These are phyloP conservation scores for Heterohyrax brucei DNA, from an alignment of 2,797 vertebrate genomes.

Conservation along the genomic window DNA sequence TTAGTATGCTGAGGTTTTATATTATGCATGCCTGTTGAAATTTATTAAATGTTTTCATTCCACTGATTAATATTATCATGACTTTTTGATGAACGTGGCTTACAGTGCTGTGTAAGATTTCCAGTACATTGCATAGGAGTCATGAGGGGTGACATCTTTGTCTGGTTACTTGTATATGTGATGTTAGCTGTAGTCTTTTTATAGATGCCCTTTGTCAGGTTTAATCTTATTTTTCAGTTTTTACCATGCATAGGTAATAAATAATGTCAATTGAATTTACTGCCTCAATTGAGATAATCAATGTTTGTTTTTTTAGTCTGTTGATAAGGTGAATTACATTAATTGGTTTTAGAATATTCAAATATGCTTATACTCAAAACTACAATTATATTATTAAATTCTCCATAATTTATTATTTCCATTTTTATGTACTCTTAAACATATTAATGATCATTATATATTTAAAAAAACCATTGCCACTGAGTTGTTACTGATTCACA, in stretches of 20 bases:
- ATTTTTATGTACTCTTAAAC: not conserved
- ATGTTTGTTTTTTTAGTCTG: not conserved
- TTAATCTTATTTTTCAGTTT: not conserved
- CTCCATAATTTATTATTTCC: not conserved
- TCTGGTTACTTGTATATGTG: not conserved
- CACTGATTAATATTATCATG: not conserved
- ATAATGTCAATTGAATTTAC: not conserved
- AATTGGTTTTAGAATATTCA: constrained; percentile 21
- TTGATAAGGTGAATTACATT: not conserved
- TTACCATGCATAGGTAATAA: not conserved
- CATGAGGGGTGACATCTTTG: not conserved
- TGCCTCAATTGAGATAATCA: not conserved
- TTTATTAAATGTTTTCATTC: constrained; percentile 8
- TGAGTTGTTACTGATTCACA: too few relatives aligned
- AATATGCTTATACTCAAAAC: not conserved
- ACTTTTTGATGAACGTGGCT: not conserved
- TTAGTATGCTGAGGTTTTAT: not conserved
- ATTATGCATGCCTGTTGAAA: not conserved
- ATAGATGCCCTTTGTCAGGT: not conserved
- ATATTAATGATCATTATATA: not conserved
- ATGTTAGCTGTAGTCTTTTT: not conserved
- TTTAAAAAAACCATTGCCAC: too few relatives aligned
- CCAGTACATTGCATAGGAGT: not conserved
- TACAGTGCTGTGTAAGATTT: not conserved
- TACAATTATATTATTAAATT: not conserved